These are phyloP conservation scores for Apis cerana DNA, from an alignment of 1,140 invertebrate species.

Conservation along the genomic window DNA sequence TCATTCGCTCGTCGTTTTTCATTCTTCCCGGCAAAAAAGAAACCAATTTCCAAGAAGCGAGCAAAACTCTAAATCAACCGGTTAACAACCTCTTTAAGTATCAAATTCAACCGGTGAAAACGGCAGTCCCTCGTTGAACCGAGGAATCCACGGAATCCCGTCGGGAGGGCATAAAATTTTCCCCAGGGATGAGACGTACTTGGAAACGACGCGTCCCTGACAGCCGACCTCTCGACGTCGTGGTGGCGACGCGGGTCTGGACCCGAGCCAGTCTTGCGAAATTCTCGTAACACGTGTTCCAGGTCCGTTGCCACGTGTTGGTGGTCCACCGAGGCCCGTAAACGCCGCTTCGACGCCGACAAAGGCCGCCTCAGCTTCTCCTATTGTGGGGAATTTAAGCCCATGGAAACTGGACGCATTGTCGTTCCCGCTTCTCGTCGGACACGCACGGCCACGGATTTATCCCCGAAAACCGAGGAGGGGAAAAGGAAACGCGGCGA, in stretches of 20 bases:
- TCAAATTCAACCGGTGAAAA: conserved; percentile 22
- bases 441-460: conserved; percentile 70
- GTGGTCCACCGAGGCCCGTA: conserved; percentile 69
- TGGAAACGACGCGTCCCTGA: conserved; percentile 23
- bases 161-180: conserved; percentile 18
- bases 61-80: too few relatives aligned
- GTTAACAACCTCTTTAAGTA: conserved; percentile 35
- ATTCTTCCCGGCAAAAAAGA: too few relatives aligned
- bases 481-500: background rate
- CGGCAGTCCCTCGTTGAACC: background rate
- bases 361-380: conserved; percentile 70
- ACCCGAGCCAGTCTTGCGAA: conserved; percentile 65
- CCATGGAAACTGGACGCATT: conserved; percentile 69
- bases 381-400: conserved; percentile 68
- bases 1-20: too few relatives aligned
- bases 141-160: conserved; percentile 27
- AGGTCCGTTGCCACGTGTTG: conserved; percentile 71
- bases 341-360: conserved; percentile 69
- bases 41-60: too few relatives aligned
- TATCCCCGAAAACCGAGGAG: conserved; percentile 44
- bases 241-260: conserved; percentile 21
- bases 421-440: conserved; percentile 68
- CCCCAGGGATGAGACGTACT: background rate
- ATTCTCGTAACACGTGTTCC: conserved; percentile 71
- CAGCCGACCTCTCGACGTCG: conserved; percentile 23